Evolutionary conservation across 2,888 invertebrate species (phyloP).

Genomic region (Calameuta idolon): DNA sequence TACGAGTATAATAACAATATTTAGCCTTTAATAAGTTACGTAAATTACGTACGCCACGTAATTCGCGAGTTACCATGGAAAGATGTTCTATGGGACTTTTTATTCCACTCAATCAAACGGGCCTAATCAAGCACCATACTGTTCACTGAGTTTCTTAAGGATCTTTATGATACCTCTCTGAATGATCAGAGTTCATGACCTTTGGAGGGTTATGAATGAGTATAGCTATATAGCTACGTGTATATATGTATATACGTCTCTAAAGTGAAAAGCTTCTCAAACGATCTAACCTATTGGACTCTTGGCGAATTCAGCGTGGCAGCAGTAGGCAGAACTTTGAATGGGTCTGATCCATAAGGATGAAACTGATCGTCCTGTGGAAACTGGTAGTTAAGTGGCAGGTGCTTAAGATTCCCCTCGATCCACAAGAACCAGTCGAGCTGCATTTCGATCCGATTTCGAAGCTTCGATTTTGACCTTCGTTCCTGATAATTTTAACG

Average conservation of each 20-base stretch:
- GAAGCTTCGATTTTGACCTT: constrained; percentile 33
- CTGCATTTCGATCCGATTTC: constrained; percentile 51
- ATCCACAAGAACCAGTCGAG: constrained; percentile 52
- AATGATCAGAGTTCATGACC: background rate
- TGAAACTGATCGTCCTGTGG: constrained; percentile 23
- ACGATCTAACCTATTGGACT: background rate
- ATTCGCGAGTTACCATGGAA: background rate
- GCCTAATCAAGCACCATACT: background rate
- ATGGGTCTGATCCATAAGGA: background rate
- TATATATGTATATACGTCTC: background rate
- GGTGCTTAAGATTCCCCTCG: constrained; percentile 55
- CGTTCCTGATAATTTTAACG: constrained; percentile 9
- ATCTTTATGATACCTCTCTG: background rate
- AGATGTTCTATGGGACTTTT: background rate
- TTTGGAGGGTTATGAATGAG: background rate
- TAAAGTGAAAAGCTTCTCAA: background rate
- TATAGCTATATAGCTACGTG: background rate
- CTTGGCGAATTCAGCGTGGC: background rate
- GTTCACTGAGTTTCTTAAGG: background rate
- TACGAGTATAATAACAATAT: background rate
- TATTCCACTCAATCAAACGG: constrained; percentile 2
- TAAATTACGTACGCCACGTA: background rate
- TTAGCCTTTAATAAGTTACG: background rate
- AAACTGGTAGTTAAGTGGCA: constrained; percentile 53
- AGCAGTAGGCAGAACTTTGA: background rate